Evolutionary conservation across 2,113 vertebrate genomes (phyloP).

Genomic region (Solenodon paradoxus): DNA sequence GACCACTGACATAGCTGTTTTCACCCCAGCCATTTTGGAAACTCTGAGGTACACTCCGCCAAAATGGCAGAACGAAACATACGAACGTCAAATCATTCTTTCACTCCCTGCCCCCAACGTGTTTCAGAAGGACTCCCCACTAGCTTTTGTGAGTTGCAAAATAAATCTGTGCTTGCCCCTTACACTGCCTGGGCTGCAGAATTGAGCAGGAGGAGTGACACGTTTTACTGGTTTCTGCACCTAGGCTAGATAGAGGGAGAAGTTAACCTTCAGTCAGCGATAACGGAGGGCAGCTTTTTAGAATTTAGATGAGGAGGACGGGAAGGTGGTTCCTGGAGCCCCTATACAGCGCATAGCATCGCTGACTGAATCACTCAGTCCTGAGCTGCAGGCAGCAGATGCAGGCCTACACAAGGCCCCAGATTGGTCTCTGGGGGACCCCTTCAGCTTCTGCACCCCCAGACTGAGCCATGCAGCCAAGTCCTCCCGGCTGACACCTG

Average conservation of each 20-base stretch:
- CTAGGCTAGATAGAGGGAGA: background rate
- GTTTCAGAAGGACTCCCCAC: background rate
- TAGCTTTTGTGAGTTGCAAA: background rate
- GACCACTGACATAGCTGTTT: too few relatives aligned
- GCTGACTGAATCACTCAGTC: background rate
- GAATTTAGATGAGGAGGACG: background rate
- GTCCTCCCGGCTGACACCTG: background rate
- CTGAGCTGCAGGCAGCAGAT: background rate
- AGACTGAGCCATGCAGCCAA: background rate
- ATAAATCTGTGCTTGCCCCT: background rate
- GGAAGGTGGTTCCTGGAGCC: background rate
- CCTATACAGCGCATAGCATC: fast-evolving
- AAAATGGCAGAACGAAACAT: background rate
- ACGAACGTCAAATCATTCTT: background rate
- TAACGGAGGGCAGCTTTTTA: background rate
- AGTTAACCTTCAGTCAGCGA: background rate
- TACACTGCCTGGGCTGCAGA: fast-evolving
- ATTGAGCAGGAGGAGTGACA: too few relatives aligned
- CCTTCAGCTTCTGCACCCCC: background rate
- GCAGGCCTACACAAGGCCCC: background rate
- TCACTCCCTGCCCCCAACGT: background rate
- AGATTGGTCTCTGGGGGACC: background rate
- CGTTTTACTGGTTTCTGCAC: background rate
- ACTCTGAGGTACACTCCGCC: background rate
- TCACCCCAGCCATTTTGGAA: background rate